Evolutionary conservation across 2,113 vertebrate species (phyloP), one percentile per base, ranked within the genome.

Genomic region (Ibidorhyncha struthersii): DNA sequence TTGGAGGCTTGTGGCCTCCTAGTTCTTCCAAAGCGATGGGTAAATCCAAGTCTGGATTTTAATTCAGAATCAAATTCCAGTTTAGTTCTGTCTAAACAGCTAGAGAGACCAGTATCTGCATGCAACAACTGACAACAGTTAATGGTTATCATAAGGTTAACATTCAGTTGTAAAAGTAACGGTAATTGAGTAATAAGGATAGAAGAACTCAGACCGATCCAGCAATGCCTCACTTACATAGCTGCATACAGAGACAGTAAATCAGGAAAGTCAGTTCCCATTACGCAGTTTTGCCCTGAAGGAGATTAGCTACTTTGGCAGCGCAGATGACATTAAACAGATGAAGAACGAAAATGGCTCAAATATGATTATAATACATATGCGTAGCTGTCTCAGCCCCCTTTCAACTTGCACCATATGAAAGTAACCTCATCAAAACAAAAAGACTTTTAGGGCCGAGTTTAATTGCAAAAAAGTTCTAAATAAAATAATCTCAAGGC

Each of bases 281-380:
- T 97, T 49, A 62, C 20, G 41, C 95, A 71, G 66, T 70, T 96
- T 66, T 6, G 40, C 93, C 95, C 95, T 92, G 91, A 61, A 95
- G 95, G 89, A 94, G 78, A 85, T 95, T 55, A 85, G 84, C 92
- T 91, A 36, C 96, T 96, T 92, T 91, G 94, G 93, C 91, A 89
- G 96, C 4, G 3, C 71, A 76, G 86, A 93, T 93, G 96, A 97
- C 97, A 97, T 95, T 93, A 95, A 96, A 88, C 95, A 96, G 97
- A 96, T 88, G 89, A 97, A 70, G 97, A 90, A 95, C 92, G 93
- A 93, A 96, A 97, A 86, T 56, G 88, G 86, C 95, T 92, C 78
- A 78, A 76, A 91, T 67, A 65, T 53, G 88, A 96, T 94, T 95
- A 92, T 67, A 88, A 90, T 88, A 88, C 67, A 38, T 70, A 73